Base-by-base conservation (phyloP, 2,113 vertebrate species). In the Lutjanus erythropterus region DNA sequence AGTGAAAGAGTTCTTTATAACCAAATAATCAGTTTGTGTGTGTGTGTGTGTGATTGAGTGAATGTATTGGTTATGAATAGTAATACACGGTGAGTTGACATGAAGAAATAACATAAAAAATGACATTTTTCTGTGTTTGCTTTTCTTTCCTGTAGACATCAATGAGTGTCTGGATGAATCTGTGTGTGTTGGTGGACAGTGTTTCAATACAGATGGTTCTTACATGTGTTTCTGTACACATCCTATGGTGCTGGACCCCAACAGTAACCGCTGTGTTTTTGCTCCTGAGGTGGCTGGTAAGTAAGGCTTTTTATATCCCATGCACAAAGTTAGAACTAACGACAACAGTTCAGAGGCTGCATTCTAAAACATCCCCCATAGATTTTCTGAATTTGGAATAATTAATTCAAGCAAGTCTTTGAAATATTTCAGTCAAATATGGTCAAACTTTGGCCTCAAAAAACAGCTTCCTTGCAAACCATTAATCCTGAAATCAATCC, bases 151-250 rank as follows among this genome's bases (percentile, higher is more conserved):
- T 33, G 41, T 84, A 97, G 98, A 99, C 93, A 96, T 96, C 52
- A 93, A 99, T 86, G 97, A 99, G 94, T 99, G 98, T 93, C 92
- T 95, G 70, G 97, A 99, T 75, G 96, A 96, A 86, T 95, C 83
- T 11, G 96, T 95, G 81, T 99, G 98, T 87, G 94, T 94, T 12
- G 95, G 95, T 65, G 97, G 97, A 61, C 90, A 97, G 88, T 99
- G 98, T 91, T 39, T 97, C 80, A 99, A 99, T 91, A 97, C 96
- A 9, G 96, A 96, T 33, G 97, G 98, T 42, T 98, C 98, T 31
- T 99, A 95, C 84, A 95, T 95, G 91, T 98, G 98, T 92, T 97
- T 97, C 93, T 99, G 98, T 78, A 95, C 94, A 27, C 96, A 94
- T 21, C 97, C 97, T 6, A 94, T 97, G 96, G 91, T 97, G 86